A percentile compares a stretch with the other conserved stretches of the same genome.
phyloP scores from a whole-genome alignment of 1,140 invertebrate genomes.

The Hycleus phaleratus region DNA sequence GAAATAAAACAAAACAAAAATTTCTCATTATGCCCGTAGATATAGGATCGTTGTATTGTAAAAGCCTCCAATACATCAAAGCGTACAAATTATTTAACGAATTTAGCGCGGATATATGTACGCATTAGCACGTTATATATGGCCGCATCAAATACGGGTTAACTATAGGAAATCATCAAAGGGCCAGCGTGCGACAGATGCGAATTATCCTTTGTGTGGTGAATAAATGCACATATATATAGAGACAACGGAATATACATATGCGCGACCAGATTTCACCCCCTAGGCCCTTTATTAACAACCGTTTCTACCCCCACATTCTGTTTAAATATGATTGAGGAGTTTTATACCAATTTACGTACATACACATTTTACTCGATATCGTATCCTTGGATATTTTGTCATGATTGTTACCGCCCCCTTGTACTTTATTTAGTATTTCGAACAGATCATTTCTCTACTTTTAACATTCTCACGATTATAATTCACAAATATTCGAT shows the following conservation, averaged over 20 bases:
- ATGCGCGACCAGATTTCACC: slow-evolving; percentile 13
- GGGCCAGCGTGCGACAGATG: slow-evolving; percentile 17
- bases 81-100: slow-evolving; percentile 17
- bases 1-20: no score
- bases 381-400: no score
- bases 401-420: no score
- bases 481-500: no score
- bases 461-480: no score
- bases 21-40: not conserved
- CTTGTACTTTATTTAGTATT: no score
- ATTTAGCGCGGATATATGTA: slow-evolving; percentile 15
- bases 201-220: slow-evolving; percentile 18
- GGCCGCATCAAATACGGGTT: slow-evolving; percentile 15
- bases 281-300: not conserved
- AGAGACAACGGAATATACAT: not conserved
- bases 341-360: slow-evolving; percentile 17
- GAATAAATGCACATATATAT: no score
- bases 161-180: slow-evolving; percentile 20
- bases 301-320: not conserved
- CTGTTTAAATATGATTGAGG: slow-evolving; percentile 18
- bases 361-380: slow-evolving; percentile 9
- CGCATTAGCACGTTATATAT: slow-evolving; percentile 15
- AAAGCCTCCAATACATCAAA: slow-evolving; percentile 14
- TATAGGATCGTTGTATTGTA: not conserved
- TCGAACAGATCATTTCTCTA: no score